Evolutionary conservation across 2,888 invertebrate genomes (phyloP).

Genomic region (Epirrita christyi): DNA sequence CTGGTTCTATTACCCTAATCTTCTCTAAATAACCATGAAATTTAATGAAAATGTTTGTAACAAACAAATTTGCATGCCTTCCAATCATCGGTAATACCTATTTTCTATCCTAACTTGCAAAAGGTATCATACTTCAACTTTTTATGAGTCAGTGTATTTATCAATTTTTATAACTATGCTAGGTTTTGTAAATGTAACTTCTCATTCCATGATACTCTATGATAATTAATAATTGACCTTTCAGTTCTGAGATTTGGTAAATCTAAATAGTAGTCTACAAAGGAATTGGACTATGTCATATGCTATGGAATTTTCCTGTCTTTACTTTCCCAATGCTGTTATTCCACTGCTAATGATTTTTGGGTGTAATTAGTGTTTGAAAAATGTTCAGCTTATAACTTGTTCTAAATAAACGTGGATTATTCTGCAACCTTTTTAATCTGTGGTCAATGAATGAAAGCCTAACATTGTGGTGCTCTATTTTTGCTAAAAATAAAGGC

Average conservation of each 20-base stretch:
- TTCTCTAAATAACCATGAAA: constrained; percentile 23
- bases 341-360: constrained; percentile 1
- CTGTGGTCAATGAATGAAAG: too few relatives aligned
- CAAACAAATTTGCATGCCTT: neutral
- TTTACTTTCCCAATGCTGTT: constrained; percentile 14
- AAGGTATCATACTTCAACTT: neutral
- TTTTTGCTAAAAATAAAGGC: too few relatives aligned
- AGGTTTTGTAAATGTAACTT: too few relatives aligned
- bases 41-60: constrained; percentile 13
- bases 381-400: too few relatives aligned
- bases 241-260: neutral
- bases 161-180: neutral
- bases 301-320: constrained; percentile 5
- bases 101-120: neutral
- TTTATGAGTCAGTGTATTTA: neutral
- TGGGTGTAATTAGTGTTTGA: neutral
- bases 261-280: constrained; percentile 3
- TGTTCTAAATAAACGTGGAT: too few relatives aligned
- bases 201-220: too few relatives aligned
- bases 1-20: constrained; percentile 8
- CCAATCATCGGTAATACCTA: neutral
- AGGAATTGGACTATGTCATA: constrained; percentile 20
- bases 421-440: too few relatives aligned
- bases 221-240: neutral
- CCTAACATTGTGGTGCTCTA: too few relatives aligned